A percentile compares a stretch with the other conserved stretches of the same genome.
These are phyloP conservation scores for Oscheius sp. DNA, from an alignment of 2,888 invertebrate genomes.

Conservation along the genomic window DNA sequence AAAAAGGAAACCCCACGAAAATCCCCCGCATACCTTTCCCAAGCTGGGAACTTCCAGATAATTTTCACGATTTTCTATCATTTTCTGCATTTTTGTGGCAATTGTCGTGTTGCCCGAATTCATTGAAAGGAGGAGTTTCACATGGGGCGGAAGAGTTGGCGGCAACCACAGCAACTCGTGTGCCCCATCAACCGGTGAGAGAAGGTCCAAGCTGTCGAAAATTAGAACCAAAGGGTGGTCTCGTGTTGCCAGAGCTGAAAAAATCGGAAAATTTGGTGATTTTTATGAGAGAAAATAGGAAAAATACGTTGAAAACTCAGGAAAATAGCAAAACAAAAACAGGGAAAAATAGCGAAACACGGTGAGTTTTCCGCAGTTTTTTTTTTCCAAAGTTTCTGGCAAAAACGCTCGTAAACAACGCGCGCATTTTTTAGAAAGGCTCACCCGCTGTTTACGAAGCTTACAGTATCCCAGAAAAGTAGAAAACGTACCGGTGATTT, in stretches of 20 bases:
- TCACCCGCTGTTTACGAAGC: no score
- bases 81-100: slow-evolving; percentile 55
- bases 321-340: neutral
- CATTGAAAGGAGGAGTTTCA: slow-evolving; percentile 61
- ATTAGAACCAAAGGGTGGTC: slow-evolving; percentile 90
- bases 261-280: no score
- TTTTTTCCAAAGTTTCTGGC: neutral
- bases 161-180: slow-evolving; percentile 97
- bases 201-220: slow-evolving; percentile 94
- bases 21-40: slow-evolving; percentile 74
- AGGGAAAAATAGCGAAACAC: neutral
- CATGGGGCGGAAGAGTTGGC: slow-evolving; percentile 82
- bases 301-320: neutral
- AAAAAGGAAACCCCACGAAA: no score
- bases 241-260: slow-evolving; percentile 84
- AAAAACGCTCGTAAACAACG: neutral
- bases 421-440: no score
- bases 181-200: slow-evolving; percentile 91
- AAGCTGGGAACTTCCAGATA: slow-evolving; percentile 90
- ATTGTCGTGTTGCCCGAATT: slow-evolving; percentile 52
- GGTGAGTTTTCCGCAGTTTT: neutral
- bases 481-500: slow-evolving; percentile 2
- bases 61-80: slow-evolving; percentile 89
- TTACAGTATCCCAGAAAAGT: neutral
- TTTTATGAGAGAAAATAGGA: neutral